Base-by-base conservation (phyloP, 2,797 vertebrate species). In the Etheostoma nigrum region DNA sequence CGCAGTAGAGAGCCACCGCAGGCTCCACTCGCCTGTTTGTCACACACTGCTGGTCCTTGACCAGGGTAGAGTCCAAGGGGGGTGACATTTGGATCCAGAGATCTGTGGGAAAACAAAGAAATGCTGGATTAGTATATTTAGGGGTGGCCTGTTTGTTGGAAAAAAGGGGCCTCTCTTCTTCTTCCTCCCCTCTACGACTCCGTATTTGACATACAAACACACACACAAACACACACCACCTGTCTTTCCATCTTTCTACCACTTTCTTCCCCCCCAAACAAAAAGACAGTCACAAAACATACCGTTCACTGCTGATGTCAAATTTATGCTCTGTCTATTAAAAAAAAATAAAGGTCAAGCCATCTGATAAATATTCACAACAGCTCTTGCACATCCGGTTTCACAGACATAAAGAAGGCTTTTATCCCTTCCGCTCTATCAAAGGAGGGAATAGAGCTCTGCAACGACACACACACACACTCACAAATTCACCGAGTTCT, bases 31-130 rank as follows among this genome's bases (percentile, higher is more conserved):
- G 87, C 88, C 91, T 89, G 89, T 87, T 91, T 76, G 93, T 95
- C 94, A 96, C 95, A 93, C 92, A 81, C 93, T 86, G 90, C 89
- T 91, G 95, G 84, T 91, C 92, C 93, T 91, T 76, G 77, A 91
- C 92, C 84, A 82, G 90, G 88, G 87, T 83, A 82, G 80, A 85
- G 86, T 94, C 93, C 90, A 77, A 72, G 86, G 89, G 85, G 91
- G 91, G 91, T 93, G 93, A 91, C 95, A 95, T 95, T 94, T 95
- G 94, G 91, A 93, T 94, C 90, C 89, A 85, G 80, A 93, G 90
- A 94, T 92, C 95, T 96, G 89, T 84, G 86, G 75, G 67, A 83
- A 93, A 89, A 94, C 72, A 93, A 91, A 91, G 83, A 93, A 83
- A 92, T 69, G 72, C 44, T n/a, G 70, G 64, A 89, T 94, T 86